phyloP scores from a whole-genome alignment of 2,888 invertebrate genomes.

The Parnassius mnemosyne region DNA sequence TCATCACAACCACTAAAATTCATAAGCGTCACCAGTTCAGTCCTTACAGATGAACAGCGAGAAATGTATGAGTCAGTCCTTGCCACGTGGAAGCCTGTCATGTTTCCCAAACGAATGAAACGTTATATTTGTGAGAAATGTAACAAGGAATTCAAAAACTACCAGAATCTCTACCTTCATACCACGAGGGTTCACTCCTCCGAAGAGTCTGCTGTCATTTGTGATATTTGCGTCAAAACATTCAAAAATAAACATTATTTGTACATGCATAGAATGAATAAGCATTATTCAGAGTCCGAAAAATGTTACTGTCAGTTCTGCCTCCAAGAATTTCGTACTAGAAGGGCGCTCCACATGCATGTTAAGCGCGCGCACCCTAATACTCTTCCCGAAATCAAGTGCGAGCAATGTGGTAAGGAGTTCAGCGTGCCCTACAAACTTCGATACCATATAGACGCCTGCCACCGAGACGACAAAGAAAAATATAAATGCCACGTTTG shows the following conservation, averaged over 20 bases:
- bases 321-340: slow-evolving; percentile 65
- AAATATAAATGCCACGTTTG: slow-evolving; percentile 65
- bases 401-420: slow-evolving; percentile 63
- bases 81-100: slow-evolving; percentile 64
- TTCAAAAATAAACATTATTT: slow-evolving; percentile 74
- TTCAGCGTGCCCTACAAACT: slow-evolving; percentile 69
- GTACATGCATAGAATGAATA: slow-evolving; percentile 75
- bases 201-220: slow-evolving; percentile 65
- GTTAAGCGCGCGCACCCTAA: slow-evolving; percentile 63
- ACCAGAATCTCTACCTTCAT: slow-evolving; percentile 68
- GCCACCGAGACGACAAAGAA: slow-evolving; percentile 57
- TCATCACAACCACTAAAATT: slow-evolving; percentile 49
- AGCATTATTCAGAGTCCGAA: slow-evolving; percentile 69
- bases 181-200: slow-evolving; percentile 70
- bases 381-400: slow-evolving; percentile 67
- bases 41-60: slow-evolving; percentile 61
- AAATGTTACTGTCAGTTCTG: slow-evolving; percentile 71
- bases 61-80: slow-evolving; percentile 73
- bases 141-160: slow-evolving; percentile 71
- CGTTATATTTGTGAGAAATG: slow-evolving; percentile 68
- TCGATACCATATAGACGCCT: slow-evolving; percentile 60
- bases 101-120: slow-evolving; percentile 59
- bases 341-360: slow-evolving; percentile 68
- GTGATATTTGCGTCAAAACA: slow-evolving; percentile 67
- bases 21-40: slow-evolving; percentile 61